Percentiles rank a stretch among this genome's conserved stretches.
phyloP scores from a whole-genome alignment of 2,888 invertebrate species.

The Abscondita cerata region DNA sequence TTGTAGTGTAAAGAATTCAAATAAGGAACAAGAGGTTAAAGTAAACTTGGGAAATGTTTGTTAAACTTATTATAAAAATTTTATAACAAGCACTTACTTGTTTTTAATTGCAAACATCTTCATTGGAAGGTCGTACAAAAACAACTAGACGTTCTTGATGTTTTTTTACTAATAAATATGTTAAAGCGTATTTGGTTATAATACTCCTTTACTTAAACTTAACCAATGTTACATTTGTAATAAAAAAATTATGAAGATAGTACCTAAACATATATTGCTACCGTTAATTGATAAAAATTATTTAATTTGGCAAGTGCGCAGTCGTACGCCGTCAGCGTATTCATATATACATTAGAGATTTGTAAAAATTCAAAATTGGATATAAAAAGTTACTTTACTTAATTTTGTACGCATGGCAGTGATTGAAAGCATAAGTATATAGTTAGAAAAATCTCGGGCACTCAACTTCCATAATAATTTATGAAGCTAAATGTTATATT shows the following conservation, averaged over 20 bases:
- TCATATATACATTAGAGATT: slow-evolving; percentile 1
- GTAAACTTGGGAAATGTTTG: too few relatives aligned
- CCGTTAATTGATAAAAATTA: slow-evolving; percentile 18
- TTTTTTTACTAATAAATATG: slow-evolving; percentile 49
- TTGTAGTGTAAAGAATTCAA: too few relatives aligned
- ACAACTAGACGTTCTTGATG: background rate
- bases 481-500: slow-evolving; percentile 39
- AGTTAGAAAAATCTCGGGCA: slow-evolving; percentile 45
- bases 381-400: background rate
- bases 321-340: slow-evolving; percentile 37
- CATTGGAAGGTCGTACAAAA: too few relatives aligned
- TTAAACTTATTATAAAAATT: too few relatives aligned
- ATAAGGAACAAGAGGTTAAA: too few relatives aligned
- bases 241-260: slow-evolving; percentile 16
- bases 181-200: slow-evolving; percentile 42
- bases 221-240: slow-evolving; percentile 27
- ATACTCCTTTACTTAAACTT: slow-evolving; percentile 45
- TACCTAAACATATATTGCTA: slow-evolving; percentile 23
- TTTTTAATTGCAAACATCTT: too few relatives aligned
- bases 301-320: slow-evolving; percentile 49
- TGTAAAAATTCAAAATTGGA: background rate
- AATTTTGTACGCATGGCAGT: slow-evolving; percentile 41
- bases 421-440: slow-evolving; percentile 43
- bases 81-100: too few relatives aligned
- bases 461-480: slow-evolving; percentile 30